Conservation (phyloP, 92 coral and sea anemone species). For the Phenganax stokvisi region DNA sequence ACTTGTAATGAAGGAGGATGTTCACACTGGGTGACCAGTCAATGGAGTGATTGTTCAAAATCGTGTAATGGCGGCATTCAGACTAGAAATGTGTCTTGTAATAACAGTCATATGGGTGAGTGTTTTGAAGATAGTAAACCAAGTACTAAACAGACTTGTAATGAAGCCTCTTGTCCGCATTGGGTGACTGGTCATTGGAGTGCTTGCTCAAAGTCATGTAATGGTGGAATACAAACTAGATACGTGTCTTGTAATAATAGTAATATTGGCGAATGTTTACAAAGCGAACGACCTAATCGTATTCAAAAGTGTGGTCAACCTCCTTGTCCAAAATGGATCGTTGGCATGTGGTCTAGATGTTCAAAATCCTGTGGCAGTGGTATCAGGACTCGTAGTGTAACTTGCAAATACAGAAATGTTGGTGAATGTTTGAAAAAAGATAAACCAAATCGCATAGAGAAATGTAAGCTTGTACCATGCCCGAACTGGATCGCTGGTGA, state of each 20-base stretch:
- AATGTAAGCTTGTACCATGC: conserved; percentile 24
- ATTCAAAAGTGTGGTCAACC: not conserved
- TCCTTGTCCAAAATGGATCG: conserved; percentile 21
- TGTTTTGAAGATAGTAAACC: conserved; percentile 25
- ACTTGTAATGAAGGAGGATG: conserved; percentile 17
- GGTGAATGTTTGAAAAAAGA: conserved; percentile 9
- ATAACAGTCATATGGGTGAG: conserved; percentile 26
- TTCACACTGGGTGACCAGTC: conserved; percentile 15
- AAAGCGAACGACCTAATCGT: not conserved
- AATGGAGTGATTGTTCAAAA: conserved; percentile 23
- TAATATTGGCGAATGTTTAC: conserved; percentile 25
- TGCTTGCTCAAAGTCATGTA: conserved; percentile 27
- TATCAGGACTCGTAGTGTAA: conserved; percentile 26
- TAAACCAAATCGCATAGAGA: not conserved
- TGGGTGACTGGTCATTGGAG: conserved; percentile 24
- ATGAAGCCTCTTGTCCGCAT: conserved; percentile 8
- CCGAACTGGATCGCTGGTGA: conserved; percentile 10
- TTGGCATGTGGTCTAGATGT: conserved; percentile 35
- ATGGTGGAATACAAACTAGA: conserved; percentile 28
- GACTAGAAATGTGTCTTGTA: conserved; percentile 16
- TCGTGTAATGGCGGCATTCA: conserved; percentile 25
- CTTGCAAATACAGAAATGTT: conserved; percentile 33
- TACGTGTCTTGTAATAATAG: conserved; percentile 17
- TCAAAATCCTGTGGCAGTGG: conserved; percentile 49
- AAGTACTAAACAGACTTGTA: not conserved